These are phyloP conservation scores for Meriones unguiculatus DNA, from an alignment of 2,113 vertebrate species.

Conservation along the genomic window DNA sequence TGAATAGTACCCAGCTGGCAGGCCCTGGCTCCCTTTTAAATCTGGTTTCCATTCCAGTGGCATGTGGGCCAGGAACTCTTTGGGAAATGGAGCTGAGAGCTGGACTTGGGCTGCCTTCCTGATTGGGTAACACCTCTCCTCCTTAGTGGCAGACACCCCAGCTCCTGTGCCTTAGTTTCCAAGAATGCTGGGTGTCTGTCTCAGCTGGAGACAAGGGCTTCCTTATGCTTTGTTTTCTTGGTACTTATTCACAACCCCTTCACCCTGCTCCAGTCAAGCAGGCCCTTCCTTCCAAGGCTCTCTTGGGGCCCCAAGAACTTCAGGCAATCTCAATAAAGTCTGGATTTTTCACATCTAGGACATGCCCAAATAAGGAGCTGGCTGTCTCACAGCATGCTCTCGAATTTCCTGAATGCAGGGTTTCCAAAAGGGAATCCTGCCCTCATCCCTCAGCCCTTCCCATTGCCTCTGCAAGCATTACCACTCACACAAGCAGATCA, in stretches of 20 bases:
- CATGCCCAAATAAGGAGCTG: neutral
- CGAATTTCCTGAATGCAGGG: neutral
- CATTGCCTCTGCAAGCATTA: neutral
- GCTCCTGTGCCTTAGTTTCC: slow-evolving; percentile 16
- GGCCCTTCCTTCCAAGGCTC: neutral
- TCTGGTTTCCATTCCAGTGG: slow-evolving; percentile 67
- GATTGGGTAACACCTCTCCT: slow-evolving; percentile 34
- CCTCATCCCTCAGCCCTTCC: too few relatives aligned
- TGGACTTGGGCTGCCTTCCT: slow-evolving; percentile 32
- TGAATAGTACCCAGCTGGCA: slow-evolving; percentile 73
- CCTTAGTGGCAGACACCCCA: neutral
- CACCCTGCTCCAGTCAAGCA: neutral
- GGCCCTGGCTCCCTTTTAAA: slow-evolving; percentile 47
- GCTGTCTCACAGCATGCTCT: neutral
- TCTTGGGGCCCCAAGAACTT: neutral
- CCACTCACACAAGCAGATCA: neutral
- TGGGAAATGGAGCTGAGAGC: neutral
- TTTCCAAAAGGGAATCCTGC: neutral
- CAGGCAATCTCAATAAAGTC: neutral
- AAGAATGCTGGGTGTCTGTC: slow-evolving; percentile 57
- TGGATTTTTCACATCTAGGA: neutral
- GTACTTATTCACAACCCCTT: neutral
- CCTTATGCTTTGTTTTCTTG: neutral
- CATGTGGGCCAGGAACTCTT: slow-evolving; percentile 1
- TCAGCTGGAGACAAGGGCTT: slow-evolving; percentile 6